These are phyloP conservation scores for Venustaconcha ellipsiformis DNA, from an alignment of 1,140 invertebrate genomes.

Conservation along the genomic window DNA sequence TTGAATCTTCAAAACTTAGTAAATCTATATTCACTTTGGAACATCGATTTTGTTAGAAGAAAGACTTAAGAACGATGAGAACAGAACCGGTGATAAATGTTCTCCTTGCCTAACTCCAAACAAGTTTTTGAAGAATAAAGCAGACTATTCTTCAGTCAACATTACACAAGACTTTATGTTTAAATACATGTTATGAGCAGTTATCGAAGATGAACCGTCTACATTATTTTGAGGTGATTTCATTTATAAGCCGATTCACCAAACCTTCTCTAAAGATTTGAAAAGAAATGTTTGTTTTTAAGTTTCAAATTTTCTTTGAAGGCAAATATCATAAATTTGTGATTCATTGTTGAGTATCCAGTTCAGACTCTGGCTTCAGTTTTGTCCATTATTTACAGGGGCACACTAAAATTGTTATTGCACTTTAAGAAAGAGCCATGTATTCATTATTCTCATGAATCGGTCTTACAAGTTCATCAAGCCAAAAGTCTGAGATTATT, in stretches of 20 bases:
- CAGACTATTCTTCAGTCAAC: background rate
- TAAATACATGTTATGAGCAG: no score
- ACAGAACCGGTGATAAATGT: background rate
- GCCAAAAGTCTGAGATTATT: no score
- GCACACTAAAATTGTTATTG: slow-evolving; percentile 26
- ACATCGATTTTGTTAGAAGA: background rate
- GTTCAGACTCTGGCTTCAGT: slow-evolving; percentile 4
- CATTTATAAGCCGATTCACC: no score
- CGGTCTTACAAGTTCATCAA: no score
- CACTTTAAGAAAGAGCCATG: slow-evolving; percentile 11
- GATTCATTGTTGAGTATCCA: no score
- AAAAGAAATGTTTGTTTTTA: background rate
- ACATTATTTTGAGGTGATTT: no score
- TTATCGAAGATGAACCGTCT: no score
- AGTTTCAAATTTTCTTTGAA: no score
- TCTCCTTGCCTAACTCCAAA: background rate
- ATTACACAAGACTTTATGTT: no score
- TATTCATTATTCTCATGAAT: slow-evolving; percentile 2
- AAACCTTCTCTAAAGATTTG: background rate
- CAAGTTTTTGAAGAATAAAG: background rate
- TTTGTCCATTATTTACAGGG: slow-evolving; percentile 18
- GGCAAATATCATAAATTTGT: no score
- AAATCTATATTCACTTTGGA: background rate
- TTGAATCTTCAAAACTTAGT: background rate
- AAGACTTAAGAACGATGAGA: background rate